A percentile compares a stretch with the other conserved stretches of the same genome.
phyloP scores from a whole-genome alignment of 2,113 vertebrate species.

The Pseudopodoces humilis region DNA sequence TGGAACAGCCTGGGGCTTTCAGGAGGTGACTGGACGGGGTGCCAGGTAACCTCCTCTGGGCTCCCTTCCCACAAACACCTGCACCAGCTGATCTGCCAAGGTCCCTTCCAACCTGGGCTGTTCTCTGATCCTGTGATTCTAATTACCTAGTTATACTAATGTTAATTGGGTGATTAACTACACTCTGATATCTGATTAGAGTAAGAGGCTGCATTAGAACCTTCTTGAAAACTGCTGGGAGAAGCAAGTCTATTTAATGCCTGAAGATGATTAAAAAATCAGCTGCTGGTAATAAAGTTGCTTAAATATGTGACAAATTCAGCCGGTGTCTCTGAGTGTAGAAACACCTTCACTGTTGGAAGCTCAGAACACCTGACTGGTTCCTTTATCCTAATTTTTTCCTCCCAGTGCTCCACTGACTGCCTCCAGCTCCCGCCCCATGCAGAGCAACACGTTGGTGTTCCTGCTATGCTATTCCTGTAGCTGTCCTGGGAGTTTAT shows the following conservation, averaged over 20 bases:
- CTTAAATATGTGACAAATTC: not conserved
- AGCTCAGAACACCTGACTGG: not conserved
- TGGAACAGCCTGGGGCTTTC: not conserved
- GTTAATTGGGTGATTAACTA: not conserved
- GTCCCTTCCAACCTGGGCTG: not conserved
- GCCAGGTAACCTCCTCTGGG: not conserved
- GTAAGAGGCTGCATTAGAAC: not conserved
- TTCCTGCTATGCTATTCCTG: not conserved
- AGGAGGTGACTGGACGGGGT: not conserved
- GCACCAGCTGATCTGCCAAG: not conserved
- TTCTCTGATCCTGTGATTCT: not conserved
- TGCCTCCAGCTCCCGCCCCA: not conserved
- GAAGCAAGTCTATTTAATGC: not conserved
- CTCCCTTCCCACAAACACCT: not conserved
- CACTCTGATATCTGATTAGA: not conserved
- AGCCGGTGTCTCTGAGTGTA: not conserved
- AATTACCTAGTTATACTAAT: not conserved
- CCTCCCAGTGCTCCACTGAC: not conserved
- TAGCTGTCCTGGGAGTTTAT: not conserved
- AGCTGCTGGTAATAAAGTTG: not conserved
- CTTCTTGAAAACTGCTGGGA: not conserved
- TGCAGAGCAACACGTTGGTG: fast-evolving
- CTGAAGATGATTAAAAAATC: not conserved
- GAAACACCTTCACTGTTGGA: not conserved
- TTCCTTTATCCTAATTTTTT: not conserved